Evolutionary conservation across 2,797 vertebrate genomes (phyloP), one percentile per base, ranked within the genome.

Genomic region (Gila robusta): DNA sequence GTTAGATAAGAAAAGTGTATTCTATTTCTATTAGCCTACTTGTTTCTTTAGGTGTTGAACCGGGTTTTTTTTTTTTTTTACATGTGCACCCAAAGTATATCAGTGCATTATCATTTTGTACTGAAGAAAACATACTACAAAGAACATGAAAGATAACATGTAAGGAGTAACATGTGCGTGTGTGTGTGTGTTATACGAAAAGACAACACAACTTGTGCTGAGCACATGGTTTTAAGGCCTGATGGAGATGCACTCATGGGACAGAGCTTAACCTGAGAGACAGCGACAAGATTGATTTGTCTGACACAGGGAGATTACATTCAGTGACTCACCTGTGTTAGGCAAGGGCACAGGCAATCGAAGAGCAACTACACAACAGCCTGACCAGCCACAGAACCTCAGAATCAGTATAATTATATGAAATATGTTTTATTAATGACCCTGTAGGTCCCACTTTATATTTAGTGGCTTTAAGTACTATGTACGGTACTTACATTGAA

Each of bases 271-370:
- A 70, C 70, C n/a, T 77, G 70, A 77, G 84, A 52, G 85, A 77
- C 78, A 49, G 73, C 14, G 62, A 81, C 78, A 54, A 41, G 82
- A 90, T 89, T 85, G 83, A 89, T 86, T 69, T 73, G 41, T 90
- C 85, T 89, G 87, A 88, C 77, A 85, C 78, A 5, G 79, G 73
- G 71, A 87, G 80, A 88, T 86, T 89, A 83, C 81, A 87, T 88
- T 87, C 85, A 82, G 5, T 82, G 85, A 81, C 74, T 82, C 73
- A 67, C 81, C 87, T 72, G 62, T 86, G 70, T 78, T 26, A 41
- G 81, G 88, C 86, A 88, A 89, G 85, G 87, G 59, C 82, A 82
- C 64, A 37, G 21, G 23, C 84, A 49, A 70, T 85, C 70, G 59
- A 91, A 86, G 62, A 81, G 67, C 82, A 32, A 44, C 17, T 14